These are phyloP conservation scores for Drosophila stalkeri DNA, from an alignment of 2,888 invertebrate species.

Conservation along the genomic window DNA sequence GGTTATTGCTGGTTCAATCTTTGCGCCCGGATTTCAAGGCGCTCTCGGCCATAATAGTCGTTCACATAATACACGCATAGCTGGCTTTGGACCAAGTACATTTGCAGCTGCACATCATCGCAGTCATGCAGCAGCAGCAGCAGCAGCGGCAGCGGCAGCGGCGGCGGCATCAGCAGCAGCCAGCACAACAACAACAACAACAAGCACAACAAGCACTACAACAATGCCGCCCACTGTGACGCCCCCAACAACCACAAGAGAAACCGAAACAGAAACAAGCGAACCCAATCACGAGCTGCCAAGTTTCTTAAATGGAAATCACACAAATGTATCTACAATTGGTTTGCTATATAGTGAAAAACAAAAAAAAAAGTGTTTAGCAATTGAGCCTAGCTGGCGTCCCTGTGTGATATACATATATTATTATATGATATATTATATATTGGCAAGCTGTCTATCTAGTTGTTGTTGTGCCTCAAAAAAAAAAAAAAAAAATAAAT, in stretches of 20 bases:
- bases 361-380: constrained; percentile 47
- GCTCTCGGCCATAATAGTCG: constrained; percentile 83
- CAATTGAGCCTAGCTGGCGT: constrained; percentile 56
- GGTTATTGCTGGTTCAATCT: constrained; percentile 84
- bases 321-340: constrained; percentile 78
- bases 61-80: constrained; percentile 78
- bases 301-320: constrained; percentile 75
- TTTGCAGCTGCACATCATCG: constrained; percentile 59
- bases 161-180: constrained; percentile 40
- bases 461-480: constrained; percentile 66
- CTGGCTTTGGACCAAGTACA: constrained; percentile 56
- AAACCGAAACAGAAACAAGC: constrained; percentile 60
- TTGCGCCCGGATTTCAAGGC: constrained; percentile 84
- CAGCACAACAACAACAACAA: constrained; percentile 32
- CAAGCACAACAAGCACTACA: constrained; percentile 43
- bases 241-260: constrained; percentile 40
- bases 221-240: constrained; percentile 39
- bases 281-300: constrained; percentile 51
- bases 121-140: constrained; percentile 45
- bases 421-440: constrained; percentile 24
- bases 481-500: background rate
- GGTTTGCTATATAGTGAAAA: constrained; percentile 75
- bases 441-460: constrained; percentile 57
- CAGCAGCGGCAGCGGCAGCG: constrained; percentile 41
- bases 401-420: constrained; percentile 43